Evolutionary conservation across 1,140 invertebrate species (phyloP), one percentile per base, ranked within the genome.

Genomic region (Eupeodes corollae): DNA sequence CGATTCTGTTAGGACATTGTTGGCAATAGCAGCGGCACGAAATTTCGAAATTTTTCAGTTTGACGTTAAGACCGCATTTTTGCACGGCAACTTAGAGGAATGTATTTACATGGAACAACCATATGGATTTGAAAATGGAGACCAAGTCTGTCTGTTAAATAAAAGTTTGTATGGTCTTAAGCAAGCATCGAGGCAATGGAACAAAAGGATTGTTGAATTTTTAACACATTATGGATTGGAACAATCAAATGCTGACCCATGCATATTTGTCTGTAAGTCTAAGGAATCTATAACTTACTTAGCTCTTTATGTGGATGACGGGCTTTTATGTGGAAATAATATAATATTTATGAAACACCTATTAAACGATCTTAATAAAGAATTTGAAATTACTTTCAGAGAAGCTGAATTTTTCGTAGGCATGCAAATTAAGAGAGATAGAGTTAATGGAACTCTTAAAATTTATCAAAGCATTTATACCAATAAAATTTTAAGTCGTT

Each of bases 121-220:
- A 30, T 18, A 58, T 32, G 62, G 56, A 31, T 55, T 54, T 46
- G 32, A 33, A 14, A 42, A 18, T 21, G 21, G 2, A 34, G 30
- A 52, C 19, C 52, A 47, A 55, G 56, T 57, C 40, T 68, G 52
- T 15, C 55, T 37, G 21, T 42, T 72, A 21, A 60, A 58, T 14
- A 69, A 64, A 49, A 57, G 56, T n/a, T 19, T 73, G 3, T 73
- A 72, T 49, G 65, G 64, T 1, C 49, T 73, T 6, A 71, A 72
- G 53, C 69, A 74, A 53, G 58, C 70, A 32, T 54, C 63, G 13
- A 48, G 58, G 14, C 58, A 52, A 12, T 74, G 69, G 67, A 62
- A 71, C 50, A 54, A 63, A 41, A 46, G 44, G 44, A 6, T 56
- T 50, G 44, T 21, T 30, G 44, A 46, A 6, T 47, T 50, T 37